Base-by-base conservation (phyloP, 53 echinoderm and acorn worm genomes). In the Arbacia lixula region DNA sequence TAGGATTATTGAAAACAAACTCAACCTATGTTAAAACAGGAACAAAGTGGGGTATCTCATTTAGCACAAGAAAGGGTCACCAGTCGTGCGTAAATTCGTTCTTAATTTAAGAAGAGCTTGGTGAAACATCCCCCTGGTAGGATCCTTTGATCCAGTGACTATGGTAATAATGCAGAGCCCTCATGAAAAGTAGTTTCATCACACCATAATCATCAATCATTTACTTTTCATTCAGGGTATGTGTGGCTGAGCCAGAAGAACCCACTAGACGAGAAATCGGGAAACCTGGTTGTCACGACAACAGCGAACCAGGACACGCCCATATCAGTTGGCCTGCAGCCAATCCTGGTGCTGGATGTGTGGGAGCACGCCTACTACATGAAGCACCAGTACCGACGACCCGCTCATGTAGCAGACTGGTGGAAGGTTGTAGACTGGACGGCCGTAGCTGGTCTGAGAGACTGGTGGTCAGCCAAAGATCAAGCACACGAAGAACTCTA, bases 291-390 rank as follows among this genome's bases (percentile, higher is more conserved):
- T 42, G 73, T 90, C 82, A 83, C 86, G 24, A 76, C 89, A 14
- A 86, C 92, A 50, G 82, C 78, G 35, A 92, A 92, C 53, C 92
- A 92, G 68, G 89, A 92, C 14, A 66, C 89, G 11, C 92, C 89
- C 25, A 81, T 89, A 21, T 66, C 83, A 5, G 84, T 89, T 3
- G 89, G 84, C 32, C 86, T 86, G 16, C 83, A 89, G 21, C 92
- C 92, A 32, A 92, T 92, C 76, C 92, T 92, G 2, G 83, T 77
- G 2, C 75, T 92, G 11, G 92, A 92, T 76, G 89, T 92, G 1
- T 92, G 92, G 92, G 92, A 92, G 68, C 92, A 92, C 42, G 92
- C 92, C 55, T 92, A 92, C 62, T 92, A 92, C 77, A 46, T 92
- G 60, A 92, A 92, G 61, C 92, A 92, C 42, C 89, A 92, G 64